Base-by-base conservation (phyloP, 2,113 vertebrate genomes). In the Apodemus speciosus region DNA sequence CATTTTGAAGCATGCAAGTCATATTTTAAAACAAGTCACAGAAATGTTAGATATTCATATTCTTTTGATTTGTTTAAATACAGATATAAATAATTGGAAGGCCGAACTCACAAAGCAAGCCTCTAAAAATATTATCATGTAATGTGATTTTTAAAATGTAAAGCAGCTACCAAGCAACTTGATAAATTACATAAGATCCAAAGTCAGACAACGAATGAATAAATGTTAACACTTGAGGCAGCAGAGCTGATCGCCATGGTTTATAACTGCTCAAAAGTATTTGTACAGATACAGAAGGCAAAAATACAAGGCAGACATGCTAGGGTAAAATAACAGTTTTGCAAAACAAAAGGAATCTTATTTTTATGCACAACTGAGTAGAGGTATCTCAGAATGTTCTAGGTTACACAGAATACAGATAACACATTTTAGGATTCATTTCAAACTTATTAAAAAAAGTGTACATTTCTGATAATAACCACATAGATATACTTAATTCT, bases 161-260 rank as follows among this genome's bases (percentile, higher is more conserved):
- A 58, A 60, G 35, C 35, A 40, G 72, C 90, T 88, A 85, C 88
- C 79, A 89, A 58, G 51, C n/a, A 89, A 88, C 30, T 88, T 84
- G 73, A 84, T 30, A 90, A 72, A 46, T 83, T 85, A 46, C 2
- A 5, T 87, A 90, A 66, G 43, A n/a, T 68, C 4, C 6, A 23
- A 81, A 90, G 77, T 88, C 30, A 81, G 93, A 94, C 14, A 81
- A 80, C 91, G 27, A 96, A 88, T 81, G 53, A 84, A 83, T 49
- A 76, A 88, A 75, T 3, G 86, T n/a, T 56, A 64, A n/a, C 85
- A 53, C 25, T 23, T 72, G 40, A 58, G n/a, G 46, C 40, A 9
- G 80, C 38, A 81, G 81, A 85, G 15, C 16, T 75, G 69, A 75
- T 20, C 83, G 83, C 89, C 72, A 71, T 8, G 76, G n/a, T 80